phyloP scores from a whole-genome alignment of 1,140 invertebrate genomes.

The Caenorhabditis remanei region DNA sequence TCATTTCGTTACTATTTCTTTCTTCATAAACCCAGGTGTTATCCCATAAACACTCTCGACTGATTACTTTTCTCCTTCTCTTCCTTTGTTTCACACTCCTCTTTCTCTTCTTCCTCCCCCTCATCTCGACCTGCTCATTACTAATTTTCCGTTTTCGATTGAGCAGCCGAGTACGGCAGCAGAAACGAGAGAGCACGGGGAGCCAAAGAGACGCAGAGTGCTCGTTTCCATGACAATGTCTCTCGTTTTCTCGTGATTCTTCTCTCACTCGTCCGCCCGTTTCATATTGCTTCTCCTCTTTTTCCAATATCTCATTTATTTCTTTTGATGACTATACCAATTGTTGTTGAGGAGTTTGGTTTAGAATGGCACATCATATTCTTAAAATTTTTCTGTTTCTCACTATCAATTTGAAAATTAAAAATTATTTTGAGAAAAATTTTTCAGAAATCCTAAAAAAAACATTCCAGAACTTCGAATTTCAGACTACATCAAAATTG shows the following conservation, averaged over 20 bases:
- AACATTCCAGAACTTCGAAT: not conserved
- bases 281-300: not conserved
- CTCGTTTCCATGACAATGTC: constrained; percentile 30
- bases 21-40: not conserved
- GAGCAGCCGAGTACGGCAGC: not conserved
- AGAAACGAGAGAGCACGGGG: not conserved
- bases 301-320: constrained; percentile 12
- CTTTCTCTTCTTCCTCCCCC: not conserved
- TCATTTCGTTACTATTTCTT: no score
- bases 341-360: not conserved
- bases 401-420: no score
- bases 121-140: constrained; percentile 2
- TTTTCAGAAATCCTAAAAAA: no score
- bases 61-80: not conserved
- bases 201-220: not conserved
- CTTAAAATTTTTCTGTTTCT: not conserved
- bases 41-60: no score
- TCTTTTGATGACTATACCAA: not conserved
- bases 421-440: no score
- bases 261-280: not conserved
- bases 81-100: not conserved
- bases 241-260: not conserved
- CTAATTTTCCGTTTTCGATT: constrained; percentile 17
- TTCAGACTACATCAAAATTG: no score
- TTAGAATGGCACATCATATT: not conserved